Evolutionary conservation across 2,113 vertebrate genomes (phyloP).

Genomic region (Callithrix jacchus): DNA sequence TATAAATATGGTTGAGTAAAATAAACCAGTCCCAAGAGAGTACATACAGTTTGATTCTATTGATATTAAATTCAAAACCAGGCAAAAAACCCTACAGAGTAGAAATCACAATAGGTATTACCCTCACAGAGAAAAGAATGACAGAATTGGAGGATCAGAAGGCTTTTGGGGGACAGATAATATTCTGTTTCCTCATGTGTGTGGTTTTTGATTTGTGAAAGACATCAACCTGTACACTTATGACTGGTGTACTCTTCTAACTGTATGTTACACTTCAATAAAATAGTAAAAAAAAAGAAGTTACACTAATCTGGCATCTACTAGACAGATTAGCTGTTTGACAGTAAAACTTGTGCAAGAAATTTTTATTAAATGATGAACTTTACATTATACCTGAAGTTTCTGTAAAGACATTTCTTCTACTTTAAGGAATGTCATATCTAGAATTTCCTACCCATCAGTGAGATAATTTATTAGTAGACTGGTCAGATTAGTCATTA

Average conservation of each 20-base stretch:
- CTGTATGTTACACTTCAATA: neutral
- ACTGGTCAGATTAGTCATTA: neutral
- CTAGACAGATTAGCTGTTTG: no score
- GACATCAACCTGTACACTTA: neutral
- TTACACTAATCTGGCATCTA: no score
- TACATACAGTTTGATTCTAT: neutral
- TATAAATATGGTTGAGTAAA: neutral
- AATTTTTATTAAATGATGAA: neutral
- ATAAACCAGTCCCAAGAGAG: neutral
- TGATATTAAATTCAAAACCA: neutral
- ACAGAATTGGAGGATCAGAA: neutral
- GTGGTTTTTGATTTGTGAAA: neutral
- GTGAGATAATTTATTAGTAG: neutral
- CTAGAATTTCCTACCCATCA: neutral
- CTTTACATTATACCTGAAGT: neutral
- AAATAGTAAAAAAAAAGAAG: neutral
- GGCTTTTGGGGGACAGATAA: neutral
- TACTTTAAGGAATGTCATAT: neutral
- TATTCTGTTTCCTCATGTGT: neutral
- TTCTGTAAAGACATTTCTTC: neutral
- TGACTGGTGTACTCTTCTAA: neutral
- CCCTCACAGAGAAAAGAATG: neutral
- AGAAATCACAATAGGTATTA: neutral
- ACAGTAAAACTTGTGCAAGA: neutral
- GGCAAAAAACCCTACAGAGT: neutral